These are phyloP conservation scores for Thymelicus lineola DNA, from an alignment of 2,888 invertebrate species.

Conservation along the genomic window DNA sequence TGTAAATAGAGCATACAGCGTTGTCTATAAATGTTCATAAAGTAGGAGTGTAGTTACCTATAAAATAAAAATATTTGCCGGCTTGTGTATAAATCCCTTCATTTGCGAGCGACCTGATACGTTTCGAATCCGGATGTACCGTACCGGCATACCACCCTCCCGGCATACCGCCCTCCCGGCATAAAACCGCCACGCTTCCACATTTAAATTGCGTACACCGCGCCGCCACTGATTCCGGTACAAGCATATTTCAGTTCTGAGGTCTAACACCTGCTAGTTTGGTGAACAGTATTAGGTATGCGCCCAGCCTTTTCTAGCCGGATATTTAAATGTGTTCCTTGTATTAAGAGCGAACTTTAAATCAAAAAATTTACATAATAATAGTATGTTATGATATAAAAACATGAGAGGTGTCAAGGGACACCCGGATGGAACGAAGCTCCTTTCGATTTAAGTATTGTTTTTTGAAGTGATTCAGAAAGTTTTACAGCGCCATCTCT, in stretches of 20 bases:
- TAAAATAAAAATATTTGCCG: neutral
- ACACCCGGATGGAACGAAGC: no score
- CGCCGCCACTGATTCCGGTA: conserved; percentile 42
- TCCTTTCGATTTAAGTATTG: no score
- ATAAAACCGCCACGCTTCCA: conserved; percentile 62
- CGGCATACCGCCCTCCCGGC: conserved; percentile 55
- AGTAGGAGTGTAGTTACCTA: conserved; percentile 55
- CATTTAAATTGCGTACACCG: conserved; percentile 65
- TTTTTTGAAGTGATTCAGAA: no score
- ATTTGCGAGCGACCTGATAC: conserved; percentile 9
- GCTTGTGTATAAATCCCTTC: conserved; percentile 17
- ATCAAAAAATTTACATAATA: neutral
- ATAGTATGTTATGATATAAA: neutral
- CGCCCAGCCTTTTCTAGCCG: conserved; percentile 12
- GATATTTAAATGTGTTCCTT: conserved; percentile 21
- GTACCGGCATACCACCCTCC: conserved; percentile 46
- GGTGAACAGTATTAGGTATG: conserved; percentile 28
- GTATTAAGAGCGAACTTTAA: neutral
- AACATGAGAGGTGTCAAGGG: no score
- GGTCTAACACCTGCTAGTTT: conserved; percentile 42
- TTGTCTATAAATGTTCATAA: conserved; percentile 43
- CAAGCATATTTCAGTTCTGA: conserved; percentile 43
- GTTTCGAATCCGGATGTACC: conserved; percentile 48
- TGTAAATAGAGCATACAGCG: neutral
- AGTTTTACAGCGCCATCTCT: no score